A percentile compares a stretch with the other conserved stretches of the same genome.
Conservation (phyloP, 2,888 invertebrate species). For the Leptopterna dolabrata region DNA sequence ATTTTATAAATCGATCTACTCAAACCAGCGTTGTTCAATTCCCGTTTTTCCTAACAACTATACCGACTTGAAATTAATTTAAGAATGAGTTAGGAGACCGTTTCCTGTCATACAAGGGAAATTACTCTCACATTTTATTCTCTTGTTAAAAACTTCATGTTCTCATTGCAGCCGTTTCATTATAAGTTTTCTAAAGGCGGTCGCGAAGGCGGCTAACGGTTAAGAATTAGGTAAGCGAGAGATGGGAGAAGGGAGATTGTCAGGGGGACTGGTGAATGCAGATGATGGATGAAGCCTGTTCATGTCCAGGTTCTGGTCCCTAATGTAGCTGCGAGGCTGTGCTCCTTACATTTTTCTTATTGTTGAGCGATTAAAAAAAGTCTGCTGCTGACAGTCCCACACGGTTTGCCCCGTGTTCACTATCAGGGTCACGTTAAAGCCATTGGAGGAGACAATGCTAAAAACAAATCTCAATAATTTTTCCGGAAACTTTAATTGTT, state of each 20-base stretch:
- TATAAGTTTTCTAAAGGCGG: neutral
- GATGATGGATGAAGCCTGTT: conserved; percentile 24
- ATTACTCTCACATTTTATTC: too few relatives aligned
- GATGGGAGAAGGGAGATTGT: neutral
- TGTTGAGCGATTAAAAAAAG: conserved; percentile 16
- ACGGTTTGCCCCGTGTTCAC: neutral
- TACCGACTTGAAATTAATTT: too few relatives aligned
- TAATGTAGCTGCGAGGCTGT: neutral
- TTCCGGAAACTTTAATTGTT: too few relatives aligned
- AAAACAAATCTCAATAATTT: too few relatives aligned
- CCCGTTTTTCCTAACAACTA: too few relatives aligned
- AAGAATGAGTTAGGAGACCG: too few relatives aligned
- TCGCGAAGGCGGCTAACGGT: neutral
- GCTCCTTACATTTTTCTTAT: neutral
- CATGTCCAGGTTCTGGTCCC: conserved; percentile 3
- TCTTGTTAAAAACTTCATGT: neutral
- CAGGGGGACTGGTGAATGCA: conserved; percentile 9
- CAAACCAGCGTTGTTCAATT: too few relatives aligned
- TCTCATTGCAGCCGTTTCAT: neutral
- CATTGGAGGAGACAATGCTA: neutral
- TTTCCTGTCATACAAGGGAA: too few relatives aligned
- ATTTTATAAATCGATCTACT: too few relatives aligned
- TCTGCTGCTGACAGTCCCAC: neutral
- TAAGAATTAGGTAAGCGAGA: neutral
- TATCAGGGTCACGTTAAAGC: neutral